These are phyloP conservation scores for Pantherophis vulpinus DNA, from an alignment of 2,797 vertebrate genomes.

Conservation along the genomic window DNA sequence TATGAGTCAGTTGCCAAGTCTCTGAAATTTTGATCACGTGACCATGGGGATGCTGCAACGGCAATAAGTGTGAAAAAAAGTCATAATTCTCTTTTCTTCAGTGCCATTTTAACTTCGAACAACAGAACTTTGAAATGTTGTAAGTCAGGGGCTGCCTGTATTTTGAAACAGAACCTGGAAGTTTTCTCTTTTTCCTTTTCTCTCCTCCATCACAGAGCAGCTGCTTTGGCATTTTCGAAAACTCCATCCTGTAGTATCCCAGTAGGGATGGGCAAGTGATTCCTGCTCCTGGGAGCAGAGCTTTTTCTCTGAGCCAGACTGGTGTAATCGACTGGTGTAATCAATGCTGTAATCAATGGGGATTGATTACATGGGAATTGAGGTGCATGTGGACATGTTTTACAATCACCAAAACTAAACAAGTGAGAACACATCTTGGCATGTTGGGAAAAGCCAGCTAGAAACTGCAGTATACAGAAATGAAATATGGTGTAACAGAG, in stretches of 20 bases:
- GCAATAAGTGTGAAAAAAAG: neutral
- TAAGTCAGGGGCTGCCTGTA: neutral
- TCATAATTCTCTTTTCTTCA: neutral
- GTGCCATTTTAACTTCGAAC: neutral
- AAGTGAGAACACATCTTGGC: neutral
- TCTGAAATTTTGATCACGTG: neutral
- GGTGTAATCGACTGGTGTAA: neutral
- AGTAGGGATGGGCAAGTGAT: neutral
- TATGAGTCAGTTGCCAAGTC: neutral
- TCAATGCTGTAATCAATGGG: neutral
- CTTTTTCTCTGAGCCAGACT: neutral
- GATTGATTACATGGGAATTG: neutral
- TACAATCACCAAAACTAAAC: neutral
- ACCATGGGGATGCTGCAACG: neutral
- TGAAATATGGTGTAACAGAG: no score
- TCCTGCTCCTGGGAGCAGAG: neutral
- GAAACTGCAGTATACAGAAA: neutral
- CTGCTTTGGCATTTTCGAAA: neutral
- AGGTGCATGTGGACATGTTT: neutral
- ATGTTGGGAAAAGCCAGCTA: neutral
- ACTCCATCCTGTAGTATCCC: neutral
- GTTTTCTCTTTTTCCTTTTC: neutral
- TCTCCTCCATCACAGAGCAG: neutral
- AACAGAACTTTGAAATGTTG: no score
- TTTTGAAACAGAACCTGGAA: neutral